phyloP scores from a whole-genome alignment of 30 jellyfish, hydroid and myxozoan genomes.

The Haliclystus octoradiatus region DNA sequence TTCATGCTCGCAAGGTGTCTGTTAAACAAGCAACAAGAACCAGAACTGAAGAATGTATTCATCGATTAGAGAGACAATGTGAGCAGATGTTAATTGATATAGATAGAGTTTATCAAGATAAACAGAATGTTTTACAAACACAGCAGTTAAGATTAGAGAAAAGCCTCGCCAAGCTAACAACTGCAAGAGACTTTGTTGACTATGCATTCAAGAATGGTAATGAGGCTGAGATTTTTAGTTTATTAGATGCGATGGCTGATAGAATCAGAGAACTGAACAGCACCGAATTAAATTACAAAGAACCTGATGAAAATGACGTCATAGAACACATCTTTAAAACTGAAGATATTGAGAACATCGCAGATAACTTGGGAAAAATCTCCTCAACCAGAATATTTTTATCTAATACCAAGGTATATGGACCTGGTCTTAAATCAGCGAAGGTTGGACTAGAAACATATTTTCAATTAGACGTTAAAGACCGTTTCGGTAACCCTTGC shows the following conservation, averaged over 20 bases:
- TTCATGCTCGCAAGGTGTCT: constrained; percentile 89
- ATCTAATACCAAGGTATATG: constrained; percentile 50
- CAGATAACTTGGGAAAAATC: constrained; percentile 75
- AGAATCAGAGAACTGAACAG: constrained; percentile 58
- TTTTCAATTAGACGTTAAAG: constrained; percentile 63
- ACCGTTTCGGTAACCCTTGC: constrained; percentile 56
- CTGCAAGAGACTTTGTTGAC: constrained; percentile 80
- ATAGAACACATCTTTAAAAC: constrained; percentile 57
- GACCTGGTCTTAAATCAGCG: constrained; percentile 84
- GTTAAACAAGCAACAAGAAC: constrained; percentile 75
- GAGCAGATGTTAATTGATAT: constrained; percentile 54
- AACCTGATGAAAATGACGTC: constrained; percentile 98
- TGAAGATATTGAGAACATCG: constrained; percentile 49
- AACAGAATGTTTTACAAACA: constrained; percentile 43
- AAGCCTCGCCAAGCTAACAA: constrained; percentile 31
- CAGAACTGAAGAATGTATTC: constrained; percentile 61
- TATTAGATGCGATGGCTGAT: constrained; percentile 71
- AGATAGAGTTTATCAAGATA: constrained; percentile 40
- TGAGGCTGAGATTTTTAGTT: constrained; percentile 87
- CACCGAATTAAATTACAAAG: constrained; percentile 51
- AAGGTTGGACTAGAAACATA: constrained; percentile 84
- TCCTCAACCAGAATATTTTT: constrained; percentile 66
- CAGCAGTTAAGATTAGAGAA: constrained; percentile 50
- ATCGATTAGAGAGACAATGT: constrained; percentile 65
- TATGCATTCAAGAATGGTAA: constrained; percentile 89